A percentile compares a stretch with the other conserved stretches of the same genome.
phyloP scores from a whole-genome alignment of 2,797 vertebrate species.

The Epinephelus coioides region DNA sequence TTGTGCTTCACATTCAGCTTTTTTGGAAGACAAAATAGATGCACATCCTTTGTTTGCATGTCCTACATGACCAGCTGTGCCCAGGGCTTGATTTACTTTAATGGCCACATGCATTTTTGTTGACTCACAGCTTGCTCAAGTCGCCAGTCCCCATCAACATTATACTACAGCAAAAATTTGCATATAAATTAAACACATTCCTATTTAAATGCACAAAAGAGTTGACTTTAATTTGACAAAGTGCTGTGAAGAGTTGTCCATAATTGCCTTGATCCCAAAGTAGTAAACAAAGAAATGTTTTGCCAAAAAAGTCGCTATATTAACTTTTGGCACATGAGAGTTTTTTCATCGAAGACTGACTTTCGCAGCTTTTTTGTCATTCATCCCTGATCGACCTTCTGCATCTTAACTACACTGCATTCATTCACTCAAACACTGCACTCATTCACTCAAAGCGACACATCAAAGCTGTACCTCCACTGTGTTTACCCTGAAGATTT shows the following conservation, averaged over 20 bases:
- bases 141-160: conserved; percentile 6
- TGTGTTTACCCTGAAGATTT: conserved; percentile 16
- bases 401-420: background rate
- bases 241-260: conserved; percentile 6
- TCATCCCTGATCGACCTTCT: conserved; percentile 10
- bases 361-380: background rate
- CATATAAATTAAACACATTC: conserved; percentile 44
- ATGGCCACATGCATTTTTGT: background rate
- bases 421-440: conserved; percentile 2
- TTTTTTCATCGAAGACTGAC: background rate
- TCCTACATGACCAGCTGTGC: background rate
- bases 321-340: background rate
- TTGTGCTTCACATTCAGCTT: background rate
- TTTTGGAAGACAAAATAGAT: background rate
- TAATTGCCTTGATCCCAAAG: conserved; percentile 31
- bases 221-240: conserved; percentile 32
- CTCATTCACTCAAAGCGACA: conserved; percentile 1
- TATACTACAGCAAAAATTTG: background rate
- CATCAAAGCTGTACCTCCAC: background rate
- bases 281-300: background rate
- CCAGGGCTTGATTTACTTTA: conserved; percentile 11
- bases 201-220: conserved; percentile 12
- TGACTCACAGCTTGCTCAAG: conserved; percentile 22
- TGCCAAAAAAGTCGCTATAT: background rate
- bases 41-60: conserved; percentile 24